Percentiles rank a stretch among this genome's conserved stretches.
Evolutionary conservation across 2,888 invertebrate genomes (phyloP).

Genomic region (Hirtodrosophila trivittata): DNA sequence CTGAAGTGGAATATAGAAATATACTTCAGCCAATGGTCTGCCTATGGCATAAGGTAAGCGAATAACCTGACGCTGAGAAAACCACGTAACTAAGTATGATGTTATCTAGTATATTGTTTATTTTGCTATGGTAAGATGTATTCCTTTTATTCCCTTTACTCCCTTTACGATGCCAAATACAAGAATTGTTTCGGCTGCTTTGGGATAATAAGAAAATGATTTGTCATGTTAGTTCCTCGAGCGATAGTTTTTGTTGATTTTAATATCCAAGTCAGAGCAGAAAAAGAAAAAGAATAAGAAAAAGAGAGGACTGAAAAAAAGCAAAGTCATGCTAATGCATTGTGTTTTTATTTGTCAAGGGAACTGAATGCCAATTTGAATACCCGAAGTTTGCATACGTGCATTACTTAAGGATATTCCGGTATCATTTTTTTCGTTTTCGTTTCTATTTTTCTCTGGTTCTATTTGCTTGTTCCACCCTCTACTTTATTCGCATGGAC

Average conservation of each 20-base stretch:
- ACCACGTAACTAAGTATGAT: conserved; percentile 16
- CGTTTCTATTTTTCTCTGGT: no score
- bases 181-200: conserved; percentile 13
- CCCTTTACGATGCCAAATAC: conserved; percentile 34
- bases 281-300: no score
- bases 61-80: conserved; percentile 20
- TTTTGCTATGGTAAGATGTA: not conserved
- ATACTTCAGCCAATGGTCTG: conserved; percentile 38
- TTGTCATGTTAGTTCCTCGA: conserved; percentile 57
- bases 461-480: no score
- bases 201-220: conserved; percentile 65
- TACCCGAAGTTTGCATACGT: conserved; percentile 16
- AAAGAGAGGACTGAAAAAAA: no score
- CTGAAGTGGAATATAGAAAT: conserved; percentile 53
- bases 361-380: conserved; percentile 48
- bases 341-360: no score
- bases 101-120: conserved; percentile 48
- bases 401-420: conserved; percentile 18
- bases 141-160: no score
- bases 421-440: conserved; percentile 15
- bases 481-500: no score
- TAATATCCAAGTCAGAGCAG: no score
- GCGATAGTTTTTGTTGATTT: conserved; percentile 29
- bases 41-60: conserved; percentile 33
- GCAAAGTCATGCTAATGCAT: no score